A percentile compares a stretch with the other conserved stretches of the same genome.
Conservation (phyloP, 2,888 invertebrate species). For the Chrysodeixis includens region DNA sequence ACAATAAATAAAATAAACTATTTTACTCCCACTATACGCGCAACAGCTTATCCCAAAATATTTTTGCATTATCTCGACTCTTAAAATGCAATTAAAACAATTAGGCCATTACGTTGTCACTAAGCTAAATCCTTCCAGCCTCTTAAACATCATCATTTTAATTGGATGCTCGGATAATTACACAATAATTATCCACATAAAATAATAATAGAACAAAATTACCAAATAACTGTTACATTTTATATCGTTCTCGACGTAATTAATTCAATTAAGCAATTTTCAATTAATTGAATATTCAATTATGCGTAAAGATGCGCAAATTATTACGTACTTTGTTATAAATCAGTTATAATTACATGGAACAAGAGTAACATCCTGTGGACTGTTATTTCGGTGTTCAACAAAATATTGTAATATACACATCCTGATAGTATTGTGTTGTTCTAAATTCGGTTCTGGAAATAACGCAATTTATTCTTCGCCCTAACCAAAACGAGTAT, state of each 20-base stretch:
- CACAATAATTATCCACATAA: neutral
- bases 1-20: too few relatives aligned
- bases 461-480: constrained; percentile 20
- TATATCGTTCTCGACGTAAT: neutral
- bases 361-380: constrained; percentile 28
- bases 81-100: constrained; percentile 2
- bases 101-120: neutral
- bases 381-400: constrained; percentile 43
- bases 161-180: constrained; percentile 1
- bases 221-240: constrained; percentile 4
- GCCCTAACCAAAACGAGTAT: neutral
- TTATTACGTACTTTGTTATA: constrained; percentile 35
- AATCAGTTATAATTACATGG: constrained; percentile 14
- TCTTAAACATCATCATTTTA: neutral
- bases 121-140: neutral
- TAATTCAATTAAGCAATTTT: constrained; percentile 1
- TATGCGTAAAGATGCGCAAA: constrained; percentile 18
- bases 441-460: constrained; percentile 39
- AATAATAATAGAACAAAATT: constrained; percentile 1
- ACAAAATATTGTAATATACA: constrained; percentile 39
- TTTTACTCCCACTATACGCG: neutral
- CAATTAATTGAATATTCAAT: constrained; percentile 3
- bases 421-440: constrained; percentile 34
- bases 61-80: neutral
- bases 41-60: neutral